Percentiles rank a stretch among this genome's conserved stretches.
Evolutionary conservation across 2,888 invertebrate species (phyloP).

Genomic region (Tupiocoris notatus): DNA sequence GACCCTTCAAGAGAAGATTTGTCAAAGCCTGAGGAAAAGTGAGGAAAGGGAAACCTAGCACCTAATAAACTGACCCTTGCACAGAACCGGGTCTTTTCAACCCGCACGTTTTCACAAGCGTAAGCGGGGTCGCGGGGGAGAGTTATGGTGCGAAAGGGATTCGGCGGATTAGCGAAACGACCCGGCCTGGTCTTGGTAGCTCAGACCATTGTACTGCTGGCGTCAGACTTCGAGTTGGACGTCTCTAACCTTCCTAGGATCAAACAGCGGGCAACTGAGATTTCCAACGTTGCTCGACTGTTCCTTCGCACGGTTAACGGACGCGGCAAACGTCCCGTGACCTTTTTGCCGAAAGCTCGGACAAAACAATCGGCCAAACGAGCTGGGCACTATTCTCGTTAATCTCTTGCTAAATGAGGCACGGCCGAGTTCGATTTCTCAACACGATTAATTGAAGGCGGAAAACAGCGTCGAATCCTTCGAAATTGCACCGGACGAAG

Average conservation of each 20-base stretch:
- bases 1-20: slow-evolving; percentile 1
- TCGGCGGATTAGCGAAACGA: background rate
- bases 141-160: background rate
- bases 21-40: background rate
- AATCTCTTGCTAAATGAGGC: no score
- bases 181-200: background rate
- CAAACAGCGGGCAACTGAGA: background rate
- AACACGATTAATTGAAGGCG: background rate
- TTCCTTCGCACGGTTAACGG: no score
- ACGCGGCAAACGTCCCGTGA: background rate
- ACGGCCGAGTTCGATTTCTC: background rate
- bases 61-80: slow-evolving; percentile 5
- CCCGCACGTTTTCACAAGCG: background rate
- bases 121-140: background rate
- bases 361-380: background rate
- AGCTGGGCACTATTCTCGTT: background rate
- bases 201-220: background rate
- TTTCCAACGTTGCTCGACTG: background rate
- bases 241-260: background rate
- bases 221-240: background rate
- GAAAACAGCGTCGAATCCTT: no score
- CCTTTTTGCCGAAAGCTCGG: background rate
- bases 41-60: background rate
- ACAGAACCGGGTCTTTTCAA: background rate
- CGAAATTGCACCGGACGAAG: no score